phyloP scores from a whole-genome alignment of 2,113 vertebrate species.

The Oncorhynchus kisutch region DNA sequence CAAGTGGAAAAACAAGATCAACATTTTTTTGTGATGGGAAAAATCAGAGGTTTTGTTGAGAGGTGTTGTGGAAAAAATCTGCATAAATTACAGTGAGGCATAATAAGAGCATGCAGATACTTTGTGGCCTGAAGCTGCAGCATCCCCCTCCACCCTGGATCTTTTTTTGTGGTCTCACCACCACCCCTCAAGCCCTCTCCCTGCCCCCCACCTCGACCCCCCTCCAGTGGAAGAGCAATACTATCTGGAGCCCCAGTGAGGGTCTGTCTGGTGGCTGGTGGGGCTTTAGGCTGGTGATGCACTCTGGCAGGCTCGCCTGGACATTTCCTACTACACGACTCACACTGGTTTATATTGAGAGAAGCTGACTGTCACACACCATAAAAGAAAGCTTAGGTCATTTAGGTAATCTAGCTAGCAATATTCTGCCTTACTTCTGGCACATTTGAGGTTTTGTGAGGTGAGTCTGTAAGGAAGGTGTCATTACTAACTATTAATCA shows the following conservation, averaged over 20 bases:
- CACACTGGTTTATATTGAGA: conserved; percentile 3
- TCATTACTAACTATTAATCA: neutral
- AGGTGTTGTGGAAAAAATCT: conserved; percentile 36
- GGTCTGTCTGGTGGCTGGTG: conserved; percentile 38
- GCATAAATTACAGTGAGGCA: conserved; percentile 47
- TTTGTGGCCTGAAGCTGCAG: conserved; percentile 44
- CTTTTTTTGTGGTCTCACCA: neutral
- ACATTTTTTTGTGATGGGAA: conserved; percentile 36
- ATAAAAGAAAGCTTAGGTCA: neutral
- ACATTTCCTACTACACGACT: neutral
- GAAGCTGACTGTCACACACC: neutral
- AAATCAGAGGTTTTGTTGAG: conserved; percentile 35
- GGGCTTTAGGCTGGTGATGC: conserved; percentile 5
- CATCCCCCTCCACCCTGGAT: conserved; percentile 18
- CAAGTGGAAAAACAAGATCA: conserved; percentile 31
- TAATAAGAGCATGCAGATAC: conserved; percentile 57
- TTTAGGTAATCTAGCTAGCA: neutral
- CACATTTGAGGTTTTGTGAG: neutral
- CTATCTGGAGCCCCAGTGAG: conserved; percentile 44
- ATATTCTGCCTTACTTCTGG: neutral
- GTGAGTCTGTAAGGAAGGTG: neutral
- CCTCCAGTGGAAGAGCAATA: conserved; percentile 21
- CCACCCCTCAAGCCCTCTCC: conserved; percentile 6
- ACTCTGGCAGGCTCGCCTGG: neutral
- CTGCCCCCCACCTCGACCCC: conserved; percentile 4